These are phyloP conservation scores for Nowickia ferox DNA, from an alignment of 2,888 invertebrate genomes.

Conservation along the genomic window DNA sequence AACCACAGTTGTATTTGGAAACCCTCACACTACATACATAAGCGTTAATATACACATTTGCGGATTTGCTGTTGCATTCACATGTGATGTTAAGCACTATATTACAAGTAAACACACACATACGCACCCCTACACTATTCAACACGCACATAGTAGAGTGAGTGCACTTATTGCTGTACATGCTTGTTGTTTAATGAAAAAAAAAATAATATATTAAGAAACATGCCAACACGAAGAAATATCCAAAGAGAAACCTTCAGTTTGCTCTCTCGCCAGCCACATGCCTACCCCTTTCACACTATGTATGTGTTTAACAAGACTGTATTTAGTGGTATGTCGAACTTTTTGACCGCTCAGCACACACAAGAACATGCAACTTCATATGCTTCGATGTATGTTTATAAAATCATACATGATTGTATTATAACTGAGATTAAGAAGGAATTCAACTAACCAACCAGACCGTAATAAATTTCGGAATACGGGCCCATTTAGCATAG, in stretches of 20 bases:
- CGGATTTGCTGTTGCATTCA: slow-evolving; percentile 20
- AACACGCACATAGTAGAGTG: slow-evolving; percentile 42
- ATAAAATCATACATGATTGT: too few species aligned
- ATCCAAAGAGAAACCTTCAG: slow-evolving; percentile 47
- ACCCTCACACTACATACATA: slow-evolving; percentile 2
- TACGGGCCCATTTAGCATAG: too few species aligned
- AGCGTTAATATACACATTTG: slow-evolving; percentile 14
- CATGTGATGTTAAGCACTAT: slow-evolving; percentile 1
- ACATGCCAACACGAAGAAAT: slow-evolving; percentile 12
- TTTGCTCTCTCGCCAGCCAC: not conserved
- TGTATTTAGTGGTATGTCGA: slow-evolving; percentile 20
- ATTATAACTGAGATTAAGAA: too few species aligned
- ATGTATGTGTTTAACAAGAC: not conserved
- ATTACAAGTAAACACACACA: slow-evolving; percentile 6
- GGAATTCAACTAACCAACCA: too few species aligned
- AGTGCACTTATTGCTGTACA: slow-evolving; percentile 51
- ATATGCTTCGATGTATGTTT: too few species aligned
- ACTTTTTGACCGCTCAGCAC: slow-evolving; percentile 55
- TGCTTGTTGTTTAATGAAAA: slow-evolving; percentile 31
- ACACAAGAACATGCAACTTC: slow-evolving; percentile 7
- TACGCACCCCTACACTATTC: slow-evolving; percentile 6
- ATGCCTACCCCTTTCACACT: not conserved
- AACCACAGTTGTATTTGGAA: slow-evolving; percentile 11
- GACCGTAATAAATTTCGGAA: too few species aligned
- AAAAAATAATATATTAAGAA: slow-evolving; percentile 22